These are phyloP conservation scores for Hirtodrosophila histrioides DNA, from an alignment of 2,888 invertebrate species.

Conservation along the genomic window DNA sequence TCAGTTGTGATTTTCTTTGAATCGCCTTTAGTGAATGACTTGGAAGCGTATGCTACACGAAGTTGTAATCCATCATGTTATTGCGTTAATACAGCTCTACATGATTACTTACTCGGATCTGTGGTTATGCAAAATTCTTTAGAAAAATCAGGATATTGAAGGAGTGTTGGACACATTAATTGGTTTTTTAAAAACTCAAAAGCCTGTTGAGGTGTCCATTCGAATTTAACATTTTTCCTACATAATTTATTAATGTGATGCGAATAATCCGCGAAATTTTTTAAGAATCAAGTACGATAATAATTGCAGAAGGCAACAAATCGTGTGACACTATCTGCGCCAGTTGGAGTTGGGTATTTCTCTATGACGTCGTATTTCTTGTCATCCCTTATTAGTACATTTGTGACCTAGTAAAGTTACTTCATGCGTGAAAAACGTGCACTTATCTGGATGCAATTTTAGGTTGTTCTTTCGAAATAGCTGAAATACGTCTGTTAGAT, in stretches of 20 bases:
- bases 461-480: not conserved
- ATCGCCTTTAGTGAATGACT: constrained; percentile 1
- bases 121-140: too few species aligned
- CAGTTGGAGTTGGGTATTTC: not conserved
- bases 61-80: not conserved
- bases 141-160: too few species aligned
- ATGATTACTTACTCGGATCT: too few species aligned
- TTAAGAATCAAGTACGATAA: not conserved
- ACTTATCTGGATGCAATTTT: not conserved
- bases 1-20: constrained; percentile 1
- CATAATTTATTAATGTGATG: too few species aligned
- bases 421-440: not conserved
- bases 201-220: too few species aligned
- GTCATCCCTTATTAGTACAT: not conserved
- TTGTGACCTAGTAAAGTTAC: not conserved
- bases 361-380: not conserved
- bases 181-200: too few species aligned
- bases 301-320: too few species aligned
- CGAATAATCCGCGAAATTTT: too few species aligned
- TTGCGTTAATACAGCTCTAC: not conserved
- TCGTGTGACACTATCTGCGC: too few species aligned
- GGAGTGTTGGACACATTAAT: too few species aligned
- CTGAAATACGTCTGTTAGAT: not conserved
- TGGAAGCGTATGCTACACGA: not conserved
- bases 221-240: too few species aligned